Percentiles rank a stretch among this genome's conserved stretches.
These are phyloP conservation scores for Dendrocopos noguchii DNA, from an alignment of 2,113 vertebrate genomes.

Conservation along the genomic window DNA sequence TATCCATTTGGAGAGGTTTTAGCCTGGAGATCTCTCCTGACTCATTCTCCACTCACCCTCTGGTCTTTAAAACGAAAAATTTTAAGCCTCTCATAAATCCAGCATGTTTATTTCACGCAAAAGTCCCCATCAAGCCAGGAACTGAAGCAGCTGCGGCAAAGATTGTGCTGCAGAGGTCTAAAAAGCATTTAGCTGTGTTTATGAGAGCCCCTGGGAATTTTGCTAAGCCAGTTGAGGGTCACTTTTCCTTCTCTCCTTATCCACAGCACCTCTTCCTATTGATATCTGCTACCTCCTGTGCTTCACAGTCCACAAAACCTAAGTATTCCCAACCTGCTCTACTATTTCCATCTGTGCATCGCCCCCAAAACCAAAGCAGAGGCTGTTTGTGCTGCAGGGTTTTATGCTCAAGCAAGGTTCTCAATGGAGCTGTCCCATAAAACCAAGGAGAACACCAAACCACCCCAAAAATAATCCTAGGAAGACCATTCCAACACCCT, in stretches of 20 bases:
- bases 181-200: background rate
- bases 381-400: background rate
- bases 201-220: background rate
- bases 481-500: background rate
- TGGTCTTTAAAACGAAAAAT: background rate
- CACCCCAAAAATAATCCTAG: background rate
- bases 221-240: background rate
- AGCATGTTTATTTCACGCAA: background rate
- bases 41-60: background rate
- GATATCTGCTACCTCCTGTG: background rate
- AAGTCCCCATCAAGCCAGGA: background rate
- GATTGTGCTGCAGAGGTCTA: background rate
- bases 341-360: rapidly evolving
- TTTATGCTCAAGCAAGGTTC: background rate
- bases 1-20: rapidly evolving
- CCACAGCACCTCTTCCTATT: background rate
- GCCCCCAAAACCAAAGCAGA: background rate
- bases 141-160: background rate
- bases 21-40: background rate
- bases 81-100: background rate
- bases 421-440: background rate
- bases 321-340: background rate
- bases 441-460: background rate
- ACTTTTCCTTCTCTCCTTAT: background rate
- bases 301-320: background rate